These are phyloP conservation scores for Clarias gariepinus DNA, from an alignment of 2,113 vertebrate genomes.

Conservation along the genomic window DNA sequence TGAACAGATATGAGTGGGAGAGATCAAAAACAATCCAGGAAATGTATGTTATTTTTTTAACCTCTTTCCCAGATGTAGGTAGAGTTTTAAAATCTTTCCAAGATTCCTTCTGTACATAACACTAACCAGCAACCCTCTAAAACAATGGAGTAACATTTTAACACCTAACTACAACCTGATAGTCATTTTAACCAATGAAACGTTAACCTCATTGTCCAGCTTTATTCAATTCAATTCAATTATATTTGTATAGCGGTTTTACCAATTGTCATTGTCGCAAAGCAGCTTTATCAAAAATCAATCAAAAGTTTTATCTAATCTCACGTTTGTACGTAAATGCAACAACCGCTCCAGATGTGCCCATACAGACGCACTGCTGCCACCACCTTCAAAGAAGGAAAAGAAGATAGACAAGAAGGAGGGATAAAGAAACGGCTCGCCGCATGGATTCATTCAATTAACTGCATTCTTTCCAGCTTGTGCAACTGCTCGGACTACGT, in stretches of 20 bases:
- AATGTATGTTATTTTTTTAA: not conserved
- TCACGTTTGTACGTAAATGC: not conserved
- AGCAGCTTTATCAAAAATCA: too few species aligned
- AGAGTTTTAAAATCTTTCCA: not conserved
- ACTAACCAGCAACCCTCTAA: slow-evolving; percentile 15
- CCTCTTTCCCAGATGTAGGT: not conserved
- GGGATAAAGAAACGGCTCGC: not conserved
- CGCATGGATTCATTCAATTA: slow-evolving; percentile 55
- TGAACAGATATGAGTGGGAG: slow-evolving; percentile 1
- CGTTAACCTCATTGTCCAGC: not conserved
- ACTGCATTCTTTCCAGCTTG: slow-evolving; percentile 66
- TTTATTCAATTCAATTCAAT: too few species aligned
- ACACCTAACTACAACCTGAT: slow-evolving; percentile 5
- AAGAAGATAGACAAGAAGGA: slow-evolving; percentile 13
- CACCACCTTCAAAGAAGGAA: slow-evolving; percentile 24
- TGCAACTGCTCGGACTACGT: slow-evolving; percentile 59
- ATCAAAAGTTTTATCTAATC: too few species aligned
- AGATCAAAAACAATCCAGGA: not conserved
- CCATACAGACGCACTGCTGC: slow-evolving; percentile 16
- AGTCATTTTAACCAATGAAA: not conserved
- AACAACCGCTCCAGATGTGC: slow-evolving; percentile 28
- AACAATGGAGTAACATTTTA: not conserved
- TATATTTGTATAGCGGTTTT: too few species aligned
- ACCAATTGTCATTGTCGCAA: too few species aligned
- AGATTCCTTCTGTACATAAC: not conserved